Evolutionary conservation across 2,113 vertebrate species (phyloP).

Genomic region (Dolichotis patagonum): DNA sequence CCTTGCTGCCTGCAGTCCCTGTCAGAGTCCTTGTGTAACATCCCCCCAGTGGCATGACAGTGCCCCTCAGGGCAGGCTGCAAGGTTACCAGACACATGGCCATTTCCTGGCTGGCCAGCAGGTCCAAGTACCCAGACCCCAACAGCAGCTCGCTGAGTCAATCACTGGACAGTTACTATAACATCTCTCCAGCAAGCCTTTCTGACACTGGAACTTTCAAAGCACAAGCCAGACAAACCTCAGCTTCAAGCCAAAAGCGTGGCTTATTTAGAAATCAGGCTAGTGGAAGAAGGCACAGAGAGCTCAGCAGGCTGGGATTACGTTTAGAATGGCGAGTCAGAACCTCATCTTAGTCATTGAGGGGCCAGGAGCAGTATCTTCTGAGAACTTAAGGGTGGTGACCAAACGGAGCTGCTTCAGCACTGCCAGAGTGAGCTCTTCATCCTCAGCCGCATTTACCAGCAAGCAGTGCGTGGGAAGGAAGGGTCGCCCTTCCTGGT

Average conservation of each 20-base stretch:
- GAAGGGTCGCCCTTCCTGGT: constrained; percentile 97
- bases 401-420: constrained; percentile 99
- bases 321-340: constrained; percentile 99
- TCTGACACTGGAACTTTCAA: constrained; percentile 97
- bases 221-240: constrained; percentile 97
- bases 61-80: constrained; percentile 97
- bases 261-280: constrained; percentile 98
- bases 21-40: constrained; percentile 97
- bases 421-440: constrained; percentile 99
- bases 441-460: constrained; percentile 97
- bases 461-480: constrained; percentile 96
- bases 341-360: constrained; percentile 99
- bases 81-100: constrained; percentile 96
- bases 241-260: constrained; percentile 97
- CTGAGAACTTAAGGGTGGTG: constrained; percentile 98
- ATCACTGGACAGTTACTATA: constrained; percentile 96
- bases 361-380: constrained; percentile 99
- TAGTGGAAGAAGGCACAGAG: constrained; percentile 95
- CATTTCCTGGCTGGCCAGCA: constrained; percentile 93
- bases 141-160: constrained; percentile 97
- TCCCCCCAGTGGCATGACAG: constrained; percentile 97
- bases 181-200: constrained; percentile 94
- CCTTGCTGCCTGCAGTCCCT: constrained; percentile 93
- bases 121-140: constrained; percentile 75
- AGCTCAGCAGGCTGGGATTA: constrained; percentile 97